Percentiles rank a stretch among this genome's conserved stretches.
phyloP scores from a whole-genome alignment of 2,888 invertebrate species.

The Rosalia funebris region DNA sequence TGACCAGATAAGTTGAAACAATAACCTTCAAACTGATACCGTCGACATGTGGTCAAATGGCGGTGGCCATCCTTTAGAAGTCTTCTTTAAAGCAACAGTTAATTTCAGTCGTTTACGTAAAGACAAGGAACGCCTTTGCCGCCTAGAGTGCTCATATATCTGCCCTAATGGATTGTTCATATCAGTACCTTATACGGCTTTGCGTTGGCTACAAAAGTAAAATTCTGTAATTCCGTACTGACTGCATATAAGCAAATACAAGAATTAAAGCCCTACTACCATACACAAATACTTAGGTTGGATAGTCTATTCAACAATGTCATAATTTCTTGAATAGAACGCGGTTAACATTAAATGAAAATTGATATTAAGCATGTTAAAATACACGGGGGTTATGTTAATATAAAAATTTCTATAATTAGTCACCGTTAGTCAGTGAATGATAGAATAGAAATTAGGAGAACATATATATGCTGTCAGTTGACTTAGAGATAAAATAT shows the following conservation, averaged over 20 bases:
- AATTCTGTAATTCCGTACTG: slow-evolving; percentile 4
- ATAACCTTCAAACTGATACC: slow-evolving; percentile 1
- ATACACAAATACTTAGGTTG: too few relatives aligned
- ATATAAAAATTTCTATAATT: too few relatives aligned
- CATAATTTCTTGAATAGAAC: too few relatives aligned
- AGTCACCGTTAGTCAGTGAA: too few relatives aligned
- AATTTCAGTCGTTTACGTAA: slow-evolving; percentile 27
- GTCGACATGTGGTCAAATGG: slow-evolving; percentile 27
- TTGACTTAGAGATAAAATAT: too few relatives aligned
- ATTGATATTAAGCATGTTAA: too few relatives aligned
- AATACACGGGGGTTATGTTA: too few relatives aligned
- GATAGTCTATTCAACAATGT: too few relatives aligned
- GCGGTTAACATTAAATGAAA: too few relatives aligned
- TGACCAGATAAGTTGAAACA: slow-evolving; percentile 12
- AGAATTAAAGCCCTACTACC: too few relatives aligned
- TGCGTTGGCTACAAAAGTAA: neutral
- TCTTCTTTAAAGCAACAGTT: slow-evolving; percentile 11
- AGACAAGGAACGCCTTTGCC: neutral
- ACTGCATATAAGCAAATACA: neutral
- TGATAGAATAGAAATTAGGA: too few relatives aligned
- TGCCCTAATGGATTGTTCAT: slow-evolving; percentile 36
- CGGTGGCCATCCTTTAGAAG: slow-evolving; percentile 20
- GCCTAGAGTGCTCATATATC: slow-evolving; percentile 27
- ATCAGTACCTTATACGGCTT: slow-evolving; percentile 29
- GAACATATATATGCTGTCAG: too few relatives aligned